Conservation (phyloP, 2,113 vertebrate species). For the Microcebus murinus region DNA sequence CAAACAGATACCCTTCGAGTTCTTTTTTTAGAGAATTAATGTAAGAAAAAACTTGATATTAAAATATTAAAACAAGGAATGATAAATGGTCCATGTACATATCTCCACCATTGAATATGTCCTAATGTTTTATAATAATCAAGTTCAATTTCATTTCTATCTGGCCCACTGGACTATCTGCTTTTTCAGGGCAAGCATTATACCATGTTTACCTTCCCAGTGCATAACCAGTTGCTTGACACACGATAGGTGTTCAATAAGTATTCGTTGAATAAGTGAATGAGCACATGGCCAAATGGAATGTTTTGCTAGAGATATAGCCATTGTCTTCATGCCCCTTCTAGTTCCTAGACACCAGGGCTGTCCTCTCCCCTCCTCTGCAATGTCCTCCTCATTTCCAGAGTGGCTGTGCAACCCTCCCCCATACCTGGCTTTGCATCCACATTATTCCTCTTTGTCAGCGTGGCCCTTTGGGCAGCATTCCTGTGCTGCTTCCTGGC, state of each 20-base stretch:
- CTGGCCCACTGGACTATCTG: neutral
- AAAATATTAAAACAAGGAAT: neutral
- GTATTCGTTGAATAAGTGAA: neutral
- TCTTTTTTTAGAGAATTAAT: neutral
- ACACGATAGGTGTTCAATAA: neutral
- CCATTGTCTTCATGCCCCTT: neutral
- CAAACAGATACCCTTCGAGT: neutral
- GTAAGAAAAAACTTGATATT: neutral
- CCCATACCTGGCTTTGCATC: neutral
- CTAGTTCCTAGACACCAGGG: neutral
- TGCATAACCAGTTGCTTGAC: neutral
- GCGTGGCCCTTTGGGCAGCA: neutral
- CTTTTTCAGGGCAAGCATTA: neutral
- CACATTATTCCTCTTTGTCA: neutral
- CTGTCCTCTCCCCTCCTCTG: neutral
- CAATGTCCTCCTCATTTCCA: neutral
- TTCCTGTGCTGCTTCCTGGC: conserved; percentile 11
- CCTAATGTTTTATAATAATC: neutral
- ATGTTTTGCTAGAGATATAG: neutral
- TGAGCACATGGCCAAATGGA: neutral
- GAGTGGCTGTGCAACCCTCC: neutral
- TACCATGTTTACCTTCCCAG: neutral
- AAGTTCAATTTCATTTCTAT: neutral
- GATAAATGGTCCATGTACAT: neutral
- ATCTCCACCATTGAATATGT: fast-evolving